Conservation (phyloP, 2,113 vertebrate genomes). For the Machaerirhynchus nigripectus region DNA sequence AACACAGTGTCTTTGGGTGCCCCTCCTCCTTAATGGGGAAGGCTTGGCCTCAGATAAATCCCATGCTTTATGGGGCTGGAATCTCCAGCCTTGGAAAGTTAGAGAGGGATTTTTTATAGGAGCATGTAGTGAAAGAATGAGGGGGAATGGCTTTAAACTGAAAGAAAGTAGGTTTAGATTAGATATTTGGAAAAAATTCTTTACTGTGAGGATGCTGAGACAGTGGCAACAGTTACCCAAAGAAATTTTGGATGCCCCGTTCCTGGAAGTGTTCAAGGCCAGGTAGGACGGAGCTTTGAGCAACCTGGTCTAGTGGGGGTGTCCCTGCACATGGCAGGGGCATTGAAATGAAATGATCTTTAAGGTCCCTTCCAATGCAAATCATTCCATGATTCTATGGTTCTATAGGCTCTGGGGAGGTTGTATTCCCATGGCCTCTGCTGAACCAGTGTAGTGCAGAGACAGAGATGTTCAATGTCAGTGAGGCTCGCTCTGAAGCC, state of each 20-base stretch:
- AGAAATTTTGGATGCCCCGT: background rate
- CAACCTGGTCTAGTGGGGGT: background rate
- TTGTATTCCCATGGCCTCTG: background rate
- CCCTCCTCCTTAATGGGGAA: background rate
- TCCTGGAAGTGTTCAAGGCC: background rate
- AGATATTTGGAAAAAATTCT: background rate
- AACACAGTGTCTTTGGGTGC: background rate
- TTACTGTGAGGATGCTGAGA: background rate
- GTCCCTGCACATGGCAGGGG: background rate
- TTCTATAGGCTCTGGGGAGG: background rate
- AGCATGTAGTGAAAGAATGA: background rate
- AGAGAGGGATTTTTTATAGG: background rate
- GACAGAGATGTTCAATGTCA: background rate
- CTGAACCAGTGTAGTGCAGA: fast-evolving
- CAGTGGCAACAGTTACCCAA: fast-evolving
- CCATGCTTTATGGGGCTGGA: background rate
- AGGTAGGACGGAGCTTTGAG: background rate
- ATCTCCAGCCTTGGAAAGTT: background rate
- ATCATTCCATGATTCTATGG: background rate
- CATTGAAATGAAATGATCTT: fast-evolving
- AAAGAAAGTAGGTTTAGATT: background rate
- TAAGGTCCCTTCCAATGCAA: background rate
- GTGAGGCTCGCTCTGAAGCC: background rate
- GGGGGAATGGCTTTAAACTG: background rate
- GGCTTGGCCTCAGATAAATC: background rate